A percentile compares a stretch with the other conserved stretches of the same genome.
Evolutionary conservation across 2,888 invertebrate genomes (phyloP).

Genomic region (Latheticus oryzae): DNA sequence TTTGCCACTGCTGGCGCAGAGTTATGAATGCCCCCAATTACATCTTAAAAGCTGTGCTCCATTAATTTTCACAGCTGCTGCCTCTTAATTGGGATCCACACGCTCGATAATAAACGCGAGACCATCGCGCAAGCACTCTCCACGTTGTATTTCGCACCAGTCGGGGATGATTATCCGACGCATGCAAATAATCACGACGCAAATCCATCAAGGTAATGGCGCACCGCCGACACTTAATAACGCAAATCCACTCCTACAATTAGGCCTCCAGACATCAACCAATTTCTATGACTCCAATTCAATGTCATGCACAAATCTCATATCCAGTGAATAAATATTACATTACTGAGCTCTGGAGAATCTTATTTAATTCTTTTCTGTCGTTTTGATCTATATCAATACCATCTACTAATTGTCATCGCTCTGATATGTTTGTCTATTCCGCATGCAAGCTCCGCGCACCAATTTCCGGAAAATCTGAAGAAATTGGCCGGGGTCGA

Average conservation of each 20-base stretch:
- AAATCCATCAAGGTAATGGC: conserved; percentile 23
- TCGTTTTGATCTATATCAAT: too few species aligned
- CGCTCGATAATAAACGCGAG: conserved; percentile 69
- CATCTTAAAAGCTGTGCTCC: conserved; percentile 74
- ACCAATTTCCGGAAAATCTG: conserved; percentile 63
- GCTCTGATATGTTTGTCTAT: conserved; percentile 42
- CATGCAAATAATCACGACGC: conserved; percentile 34
- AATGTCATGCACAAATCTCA: too few species aligned
- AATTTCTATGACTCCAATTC: too few species aligned
- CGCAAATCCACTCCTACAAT: conserved; percentile 1
- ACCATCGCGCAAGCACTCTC: conserved; percentile 39
- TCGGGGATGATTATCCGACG: conserved; percentile 39
- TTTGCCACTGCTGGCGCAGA: conserved; percentile 56
- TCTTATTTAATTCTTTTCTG: too few species aligned
- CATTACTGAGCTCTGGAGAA: too few species aligned
- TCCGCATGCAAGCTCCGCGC: conserved; percentile 44
- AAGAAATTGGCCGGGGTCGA: conserved; percentile 61
- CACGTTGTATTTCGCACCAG: conserved; percentile 39
- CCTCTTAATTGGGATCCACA: conserved; percentile 72
- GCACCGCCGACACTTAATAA: conserved; percentile 15
- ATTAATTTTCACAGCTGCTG: conserved; percentile 75
- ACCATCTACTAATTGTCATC: conserved; percentile 14
- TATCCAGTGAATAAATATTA: too few species aligned
- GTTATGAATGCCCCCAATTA: conserved; percentile 75
- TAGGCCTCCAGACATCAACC: conserved; percentile 3